phyloP scores from a whole-genome alignment of 2,888 invertebrate species.

The Amphipyra berbera region DNA sequence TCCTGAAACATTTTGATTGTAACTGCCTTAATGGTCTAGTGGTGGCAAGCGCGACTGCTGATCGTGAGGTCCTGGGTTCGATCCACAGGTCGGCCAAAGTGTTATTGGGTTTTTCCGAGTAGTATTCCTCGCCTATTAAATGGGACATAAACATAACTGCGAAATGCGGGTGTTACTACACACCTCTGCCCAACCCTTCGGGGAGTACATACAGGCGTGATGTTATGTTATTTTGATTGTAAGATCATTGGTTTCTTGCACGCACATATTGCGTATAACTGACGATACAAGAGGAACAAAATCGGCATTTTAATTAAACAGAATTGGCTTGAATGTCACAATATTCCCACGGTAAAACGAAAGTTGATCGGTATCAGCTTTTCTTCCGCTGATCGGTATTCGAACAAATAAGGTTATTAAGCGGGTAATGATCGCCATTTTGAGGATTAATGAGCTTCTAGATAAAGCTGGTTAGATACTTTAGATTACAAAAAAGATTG shows the following conservation, averaged over 20 bases:
- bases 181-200: no score
- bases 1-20: no score
- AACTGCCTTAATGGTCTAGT: no score
- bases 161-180: no score
- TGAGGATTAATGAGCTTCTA: slow-evolving; percentile 31
- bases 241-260: slow-evolving; percentile 22
- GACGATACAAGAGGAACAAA: slow-evolving; percentile 24
- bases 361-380: slow-evolving; percentile 56
- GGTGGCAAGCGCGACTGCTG: no score
- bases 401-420: slow-evolving; percentile 60
- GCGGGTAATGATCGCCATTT: slow-evolving; percentile 42
- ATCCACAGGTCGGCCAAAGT: no score
- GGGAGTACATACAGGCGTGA: no score
- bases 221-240: slow-evolving; percentile 14
- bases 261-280: slow-evolving; percentile 19
- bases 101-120: no score
- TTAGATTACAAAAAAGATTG: slow-evolving; percentile 2
- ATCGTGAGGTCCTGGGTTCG: no score
- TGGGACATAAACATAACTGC: no score
- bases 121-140: no score
- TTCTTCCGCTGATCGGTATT: slow-evolving; percentile 55
- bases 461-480: slow-evolving; percentile 17
- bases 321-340: slow-evolving; percentile 43
- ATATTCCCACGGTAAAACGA: slow-evolving; percentile 56
- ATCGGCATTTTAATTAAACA: slow-evolving; percentile 50